Evolutionary conservation across 2,888 invertebrate species (phyloP).

Genomic region (Lasioglossum vierecki): DNA sequence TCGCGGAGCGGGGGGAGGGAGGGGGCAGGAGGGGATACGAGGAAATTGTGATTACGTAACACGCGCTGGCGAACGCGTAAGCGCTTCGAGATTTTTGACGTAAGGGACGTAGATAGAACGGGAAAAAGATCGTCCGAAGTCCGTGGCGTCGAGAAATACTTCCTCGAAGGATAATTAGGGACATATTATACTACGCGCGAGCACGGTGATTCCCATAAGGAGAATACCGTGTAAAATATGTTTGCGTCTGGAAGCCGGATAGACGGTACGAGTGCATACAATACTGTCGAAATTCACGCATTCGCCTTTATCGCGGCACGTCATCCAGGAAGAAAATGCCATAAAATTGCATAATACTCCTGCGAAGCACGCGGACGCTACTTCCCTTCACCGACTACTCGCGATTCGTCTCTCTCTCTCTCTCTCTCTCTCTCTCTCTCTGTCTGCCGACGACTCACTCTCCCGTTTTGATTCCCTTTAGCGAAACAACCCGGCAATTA

Average conservation of each 20-base stretch:
- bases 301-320: constrained; percentile 11
- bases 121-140: constrained; percentile 1
- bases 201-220: not conserved
- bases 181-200: not conserved
- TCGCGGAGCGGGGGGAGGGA: not conserved
- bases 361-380: not conserved
- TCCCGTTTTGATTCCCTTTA: constrained; percentile 33
- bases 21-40: constrained; percentile 9
- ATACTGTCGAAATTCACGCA: not conserved
- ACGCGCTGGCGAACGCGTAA: constrained; percentile 32
- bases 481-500: constrained; percentile 35
- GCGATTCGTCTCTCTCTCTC: not conserved
- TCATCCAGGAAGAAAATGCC: constrained; percentile 51
- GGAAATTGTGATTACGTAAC: constrained; percentile 59
- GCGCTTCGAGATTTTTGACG: constrained; percentile 52
- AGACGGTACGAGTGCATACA: not conserved
- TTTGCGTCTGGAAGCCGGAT: not conserved
- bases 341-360: constrained; percentile 48
- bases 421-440: not conserved
- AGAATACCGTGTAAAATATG: not conserved
- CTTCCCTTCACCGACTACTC: constrained; percentile 31
- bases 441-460: not conserved
- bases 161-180: not conserved
- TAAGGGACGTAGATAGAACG: constrained; percentile 14
- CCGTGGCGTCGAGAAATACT: not conserved